phyloP scores from a whole-genome alignment of 1,140 invertebrate species.

The Cardiocondyla obscurior region DNA sequence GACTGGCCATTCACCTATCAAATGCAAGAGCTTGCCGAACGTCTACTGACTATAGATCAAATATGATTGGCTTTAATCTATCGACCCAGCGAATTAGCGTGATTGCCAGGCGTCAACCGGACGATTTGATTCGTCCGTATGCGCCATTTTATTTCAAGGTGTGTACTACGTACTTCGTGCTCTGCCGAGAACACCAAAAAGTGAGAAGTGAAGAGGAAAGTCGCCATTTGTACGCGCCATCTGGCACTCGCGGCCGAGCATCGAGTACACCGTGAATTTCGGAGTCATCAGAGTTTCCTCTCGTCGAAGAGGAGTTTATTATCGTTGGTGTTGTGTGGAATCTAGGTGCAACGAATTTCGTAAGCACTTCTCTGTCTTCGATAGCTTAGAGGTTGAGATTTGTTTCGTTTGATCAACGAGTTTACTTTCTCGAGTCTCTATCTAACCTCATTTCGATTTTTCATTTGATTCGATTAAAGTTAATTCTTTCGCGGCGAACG shows the following conservation, averaged over 20 bases:
- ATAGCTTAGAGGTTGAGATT: slow-evolving; percentile 16
- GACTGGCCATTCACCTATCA: too few relatives aligned
- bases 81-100: too few relatives aligned
- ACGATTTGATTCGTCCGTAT: too few relatives aligned
- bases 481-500: neutral
- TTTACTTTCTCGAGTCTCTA: neutral
- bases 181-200: too few relatives aligned
- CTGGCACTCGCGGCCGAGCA: slow-evolving; percentile 15
- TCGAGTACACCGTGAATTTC: neutral
- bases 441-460: neutral
- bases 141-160: too few relatives aligned
- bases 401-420: neutral
- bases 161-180: too few relatives aligned
- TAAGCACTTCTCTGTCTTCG: neutral
- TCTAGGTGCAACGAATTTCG: neutral
- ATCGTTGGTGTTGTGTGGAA: neutral
- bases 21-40: too few relatives aligned
- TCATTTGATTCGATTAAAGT: neutral
- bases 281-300: slow-evolving; percentile 35
- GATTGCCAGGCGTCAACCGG: too few relatives aligned
- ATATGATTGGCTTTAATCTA: too few relatives aligned
- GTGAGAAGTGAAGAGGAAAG: neutral
- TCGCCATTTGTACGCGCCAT: slow-evolving; percentile 44
- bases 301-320: slow-evolving; percentile 19
- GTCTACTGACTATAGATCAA: too few relatives aligned